Percentiles rank a stretch among this genome's conserved stretches.
Evolutionary conservation across 92 coral and sea anemone genomes (phyloP).

Genomic region (Plumapathes pennacea): DNA sequence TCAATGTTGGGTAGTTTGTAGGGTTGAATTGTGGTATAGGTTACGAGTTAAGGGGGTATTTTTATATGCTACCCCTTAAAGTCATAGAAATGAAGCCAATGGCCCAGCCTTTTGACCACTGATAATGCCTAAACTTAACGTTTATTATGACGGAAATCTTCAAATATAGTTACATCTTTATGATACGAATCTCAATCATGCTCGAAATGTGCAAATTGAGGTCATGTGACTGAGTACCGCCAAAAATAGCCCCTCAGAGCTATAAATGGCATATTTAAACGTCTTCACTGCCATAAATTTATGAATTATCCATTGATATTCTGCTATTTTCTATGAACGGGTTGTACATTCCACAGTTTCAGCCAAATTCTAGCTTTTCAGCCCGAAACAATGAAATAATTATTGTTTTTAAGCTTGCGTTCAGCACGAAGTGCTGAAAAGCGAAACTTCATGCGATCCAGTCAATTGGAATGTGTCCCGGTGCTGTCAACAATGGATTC

Average conservation of each 20-base stretch:
- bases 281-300: constrained; percentile 10
- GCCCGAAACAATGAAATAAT: constrained; percentile 6
- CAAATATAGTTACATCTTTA: constrained; percentile 32
- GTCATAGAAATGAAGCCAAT: constrained; percentile 28
- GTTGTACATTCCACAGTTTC: constrained; percentile 29
- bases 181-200: constrained; percentile 17
- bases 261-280: constrained; percentile 8
- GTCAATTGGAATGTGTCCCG: no score
- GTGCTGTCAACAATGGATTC: no score
- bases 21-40: constrained; percentile 37
- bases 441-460: no score
- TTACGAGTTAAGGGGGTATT: constrained; percentile 28
- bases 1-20: constrained; percentile 48
- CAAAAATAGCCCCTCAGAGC: constrained; percentile 20
- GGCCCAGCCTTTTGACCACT: constrained; percentile 32
- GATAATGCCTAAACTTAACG: constrained; percentile 28
- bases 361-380: constrained; percentile 30
- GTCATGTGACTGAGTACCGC: constrained; percentile 37
- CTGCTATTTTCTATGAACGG: constrained; percentile 18
- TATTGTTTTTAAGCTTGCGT: constrained; percentile 5
- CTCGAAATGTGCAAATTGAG: constrained; percentile 8
- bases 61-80: constrained; percentile 21
- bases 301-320: constrained; percentile 17
- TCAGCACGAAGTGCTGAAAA: no score
- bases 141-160: constrained; percentile 21